These are phyloP conservation scores for Ammospiza caudacuta DNA, from an alignment of 2,113 vertebrate genomes.

Conservation along the genomic window DNA sequence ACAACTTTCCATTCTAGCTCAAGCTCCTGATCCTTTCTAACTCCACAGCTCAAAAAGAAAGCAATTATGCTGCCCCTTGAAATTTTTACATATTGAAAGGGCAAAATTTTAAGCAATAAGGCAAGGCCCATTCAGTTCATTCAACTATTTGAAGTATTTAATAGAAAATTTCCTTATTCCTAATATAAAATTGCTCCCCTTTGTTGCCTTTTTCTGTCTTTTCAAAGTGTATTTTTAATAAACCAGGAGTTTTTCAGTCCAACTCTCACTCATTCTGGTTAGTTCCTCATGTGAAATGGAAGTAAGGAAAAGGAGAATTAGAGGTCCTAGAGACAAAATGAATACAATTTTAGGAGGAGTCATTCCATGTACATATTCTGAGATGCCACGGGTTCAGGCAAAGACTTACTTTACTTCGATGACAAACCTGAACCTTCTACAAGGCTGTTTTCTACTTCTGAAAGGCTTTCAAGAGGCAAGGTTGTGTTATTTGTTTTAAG, in stretches of 20 bases:
- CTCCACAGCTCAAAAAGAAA: neutral
- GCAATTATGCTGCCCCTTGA: neutral
- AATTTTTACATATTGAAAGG: neutral
- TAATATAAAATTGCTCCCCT: neutral
- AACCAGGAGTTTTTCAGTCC: neutral
- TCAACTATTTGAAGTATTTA: neutral
- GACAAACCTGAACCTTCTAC: neutral
- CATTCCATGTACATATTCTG: neutral
- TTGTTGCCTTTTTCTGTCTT: neutral
- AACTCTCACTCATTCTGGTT: neutral
- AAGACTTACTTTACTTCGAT: neutral
- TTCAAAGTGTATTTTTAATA: neutral
- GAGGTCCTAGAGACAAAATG: neutral
- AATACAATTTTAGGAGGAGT: neutral
- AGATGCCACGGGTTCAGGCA: neutral
- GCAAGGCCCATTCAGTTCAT: neutral
- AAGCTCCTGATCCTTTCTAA: neutral
- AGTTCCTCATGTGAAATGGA: neutral
- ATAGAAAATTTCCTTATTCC: neutral
- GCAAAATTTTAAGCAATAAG: neutral
- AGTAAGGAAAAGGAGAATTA: neutral
- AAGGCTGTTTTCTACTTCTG: neutral
- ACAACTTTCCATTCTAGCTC: neutral
- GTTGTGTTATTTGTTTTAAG: neutral
- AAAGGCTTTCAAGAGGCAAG: neutral